These are phyloP conservation scores for Geotrupes spiniger DNA, from an alignment of 2,888 invertebrate species.

Conservation along the genomic window DNA sequence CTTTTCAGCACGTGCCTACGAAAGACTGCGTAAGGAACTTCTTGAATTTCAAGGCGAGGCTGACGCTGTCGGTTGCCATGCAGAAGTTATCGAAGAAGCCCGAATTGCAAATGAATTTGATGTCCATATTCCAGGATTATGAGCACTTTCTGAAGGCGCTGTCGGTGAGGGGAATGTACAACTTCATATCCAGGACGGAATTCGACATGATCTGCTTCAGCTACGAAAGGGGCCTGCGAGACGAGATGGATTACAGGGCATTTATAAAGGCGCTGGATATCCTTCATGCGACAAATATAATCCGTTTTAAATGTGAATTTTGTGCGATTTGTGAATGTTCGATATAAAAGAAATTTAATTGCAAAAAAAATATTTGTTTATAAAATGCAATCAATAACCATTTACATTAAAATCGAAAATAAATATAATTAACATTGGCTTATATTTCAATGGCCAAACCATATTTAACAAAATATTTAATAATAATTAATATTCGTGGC, in stretches of 20 bases:
- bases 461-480: too few species aligned
- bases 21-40: constrained; percentile 62
- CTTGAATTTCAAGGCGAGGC: constrained; percentile 73
- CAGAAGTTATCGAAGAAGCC: constrained; percentile 65
- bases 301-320: constrained; percentile 40
- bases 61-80: constrained; percentile 61
- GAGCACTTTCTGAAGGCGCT: constrained; percentile 65
- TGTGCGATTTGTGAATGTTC: too few species aligned
- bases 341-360: too few species aligned
- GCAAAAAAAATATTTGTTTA: too few species aligned
- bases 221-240: constrained; percentile 58
- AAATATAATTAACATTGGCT: too few species aligned
- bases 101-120: constrained; percentile 66
- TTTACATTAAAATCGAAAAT: too few species aligned
- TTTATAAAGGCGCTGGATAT: constrained; percentile 67
- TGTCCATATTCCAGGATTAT: constrained; percentile 67
- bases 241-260: constrained; percentile 69
- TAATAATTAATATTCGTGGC: too few species aligned
- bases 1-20: constrained; percentile 70
- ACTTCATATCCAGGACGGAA: constrained; percentile 64
- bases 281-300: constrained; percentile 57
- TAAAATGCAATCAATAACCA: too few species aligned
- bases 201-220: constrained; percentile 69
- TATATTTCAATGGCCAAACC: too few species aligned
- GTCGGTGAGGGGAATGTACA: constrained; percentile 61